phyloP scores from a whole-genome alignment of 1,140 invertebrate genomes.

The Drosophila arawakana region DNA sequence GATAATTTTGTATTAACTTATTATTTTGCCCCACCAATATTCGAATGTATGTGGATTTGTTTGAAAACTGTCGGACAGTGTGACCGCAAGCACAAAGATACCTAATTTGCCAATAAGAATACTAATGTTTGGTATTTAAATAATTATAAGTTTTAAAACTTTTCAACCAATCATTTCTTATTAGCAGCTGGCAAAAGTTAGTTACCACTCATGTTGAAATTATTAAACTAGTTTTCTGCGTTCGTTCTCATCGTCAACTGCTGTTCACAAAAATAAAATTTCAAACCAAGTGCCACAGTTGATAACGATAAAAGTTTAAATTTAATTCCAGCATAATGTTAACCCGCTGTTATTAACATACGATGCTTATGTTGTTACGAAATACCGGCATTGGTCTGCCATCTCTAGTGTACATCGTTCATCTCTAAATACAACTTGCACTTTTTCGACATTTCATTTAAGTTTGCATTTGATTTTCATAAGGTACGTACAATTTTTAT shows the following conservation, averaged over 20 bases:
- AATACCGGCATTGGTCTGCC: slow-evolving; percentile 4
- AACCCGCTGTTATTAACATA: background rate
- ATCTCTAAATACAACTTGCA: slow-evolving; percentile 54
- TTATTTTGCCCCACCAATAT: slow-evolving; percentile 4
- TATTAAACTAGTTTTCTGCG: too few relatives aligned
- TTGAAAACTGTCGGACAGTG: slow-evolving; percentile 27
- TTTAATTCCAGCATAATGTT: background rate
- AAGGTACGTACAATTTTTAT: slow-evolving; percentile 35
- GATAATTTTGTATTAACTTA: slow-evolving; percentile 4
- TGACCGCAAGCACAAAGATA: slow-evolving; percentile 13
- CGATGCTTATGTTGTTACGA: background rate
- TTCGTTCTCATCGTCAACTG: too few relatives aligned
- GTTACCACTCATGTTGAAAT: too few relatives aligned
- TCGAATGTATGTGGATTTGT: slow-evolving; percentile 16
- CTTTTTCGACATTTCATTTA: slow-evolving; percentile 40
- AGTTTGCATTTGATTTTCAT: slow-evolving; percentile 28
- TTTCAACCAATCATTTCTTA: too few relatives aligned
- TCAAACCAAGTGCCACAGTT: too few relatives aligned
- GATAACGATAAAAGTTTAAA: background rate
- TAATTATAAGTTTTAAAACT: background rate
- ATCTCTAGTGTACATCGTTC: slow-evolving; percentile 11
- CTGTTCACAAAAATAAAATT: too few relatives aligned
- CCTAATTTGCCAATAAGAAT: background rate
- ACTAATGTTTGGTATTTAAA: background rate
- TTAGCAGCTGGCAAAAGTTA: background rate